A percentile compares a stretch with the other conserved stretches of the same genome.
Evolutionary conservation across 2,113 vertebrate genomes (phyloP).

Genomic region (Castor canadensis): DNA sequence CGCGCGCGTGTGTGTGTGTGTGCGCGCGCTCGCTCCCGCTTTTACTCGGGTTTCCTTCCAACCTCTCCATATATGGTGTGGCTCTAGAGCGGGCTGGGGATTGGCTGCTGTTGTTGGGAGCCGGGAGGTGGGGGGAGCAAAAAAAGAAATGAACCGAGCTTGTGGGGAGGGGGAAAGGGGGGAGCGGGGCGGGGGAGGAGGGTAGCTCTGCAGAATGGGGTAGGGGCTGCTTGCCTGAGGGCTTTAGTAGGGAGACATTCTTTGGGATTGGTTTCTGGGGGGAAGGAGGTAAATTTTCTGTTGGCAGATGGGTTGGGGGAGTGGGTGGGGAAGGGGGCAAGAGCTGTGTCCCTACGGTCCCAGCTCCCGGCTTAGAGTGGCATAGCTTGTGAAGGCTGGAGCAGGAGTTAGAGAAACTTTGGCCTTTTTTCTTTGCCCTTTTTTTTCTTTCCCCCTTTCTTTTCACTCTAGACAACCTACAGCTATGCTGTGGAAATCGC

Average conservation of each 20-base stretch:
- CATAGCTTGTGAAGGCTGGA: not conserved
- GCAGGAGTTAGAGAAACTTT: not conserved
- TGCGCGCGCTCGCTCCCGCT: not conserved
- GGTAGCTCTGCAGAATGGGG: not conserved
- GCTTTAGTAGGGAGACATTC: not conserved
- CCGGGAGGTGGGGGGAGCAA: conserved; percentile 60
- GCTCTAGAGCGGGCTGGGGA: conserved; percentile 70
- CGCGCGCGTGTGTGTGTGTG: conserved; percentile 28
- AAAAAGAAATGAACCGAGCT: conserved; percentile 63
- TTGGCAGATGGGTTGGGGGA: not conserved
- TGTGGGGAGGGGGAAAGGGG: not conserved
- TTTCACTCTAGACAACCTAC: not conserved
- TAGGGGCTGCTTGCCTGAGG: not conserved
- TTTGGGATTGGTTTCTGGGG: not conserved
- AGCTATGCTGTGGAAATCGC: not conserved
- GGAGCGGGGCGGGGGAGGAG: not conserved
- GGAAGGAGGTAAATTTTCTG: not conserved
- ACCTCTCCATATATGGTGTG: conserved; percentile 79
- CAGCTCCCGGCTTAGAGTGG: not conserved
- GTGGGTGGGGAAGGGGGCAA: not conserved
- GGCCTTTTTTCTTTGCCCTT: not conserved
- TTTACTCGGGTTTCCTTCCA: conserved; percentile 73
- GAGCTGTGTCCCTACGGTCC: not conserved
- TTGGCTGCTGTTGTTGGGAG: conserved; percentile 74
- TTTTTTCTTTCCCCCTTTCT: not conserved